These are phyloP conservation scores for Laticauda laticaudata DNA, from an alignment of 2,113 vertebrate species.

Conservation along the genomic window DNA sequence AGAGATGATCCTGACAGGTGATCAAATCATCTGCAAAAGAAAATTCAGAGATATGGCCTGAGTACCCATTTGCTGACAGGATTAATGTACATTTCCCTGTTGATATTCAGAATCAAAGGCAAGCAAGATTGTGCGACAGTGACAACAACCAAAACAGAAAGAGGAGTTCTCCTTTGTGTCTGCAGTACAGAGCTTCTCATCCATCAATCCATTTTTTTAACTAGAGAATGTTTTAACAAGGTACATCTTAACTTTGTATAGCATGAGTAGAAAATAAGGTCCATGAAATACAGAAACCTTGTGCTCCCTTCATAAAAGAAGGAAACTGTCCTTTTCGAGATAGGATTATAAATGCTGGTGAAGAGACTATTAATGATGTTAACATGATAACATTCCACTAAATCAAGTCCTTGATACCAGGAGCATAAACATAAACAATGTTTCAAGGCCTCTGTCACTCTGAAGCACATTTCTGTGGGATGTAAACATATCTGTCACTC, in stretches of 20 bases:
- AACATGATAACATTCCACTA: conserved; percentile 54
- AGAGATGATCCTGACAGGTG: conserved; percentile 74
- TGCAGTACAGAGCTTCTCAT: conserved; percentile 46
- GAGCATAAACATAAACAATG: conserved; percentile 61
- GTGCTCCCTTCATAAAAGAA: conserved; percentile 36
- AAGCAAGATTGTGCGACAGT: conserved; percentile 61
- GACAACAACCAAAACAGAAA: conserved; percentile 37
- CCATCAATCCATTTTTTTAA: conserved; percentile 53
- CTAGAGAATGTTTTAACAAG: conserved; percentile 40
- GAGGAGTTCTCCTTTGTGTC: conserved; percentile 54
- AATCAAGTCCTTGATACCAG: conserved; percentile 58
- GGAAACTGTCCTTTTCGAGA: conserved; percentile 36
- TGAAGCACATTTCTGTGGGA: conserved; percentile 53
- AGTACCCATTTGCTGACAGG: conserved; percentile 68
- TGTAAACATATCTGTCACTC: conserved; percentile 65
- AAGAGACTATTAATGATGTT: conserved; percentile 65
- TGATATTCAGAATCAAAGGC: conserved; percentile 69
- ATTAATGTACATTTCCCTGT: conserved; percentile 70
- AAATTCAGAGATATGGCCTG: conserved; percentile 71
- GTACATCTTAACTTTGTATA: conserved; percentile 51
- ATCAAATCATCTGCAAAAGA: conserved; percentile 79
- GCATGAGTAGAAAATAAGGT: conserved; percentile 28
- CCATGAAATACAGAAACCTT: conserved; percentile 18
- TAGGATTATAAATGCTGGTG: conserved; percentile 47
- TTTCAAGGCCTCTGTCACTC: conserved; percentile 64